Evolutionary conservation across 2,797 vertebrate species (phyloP), one percentile per base, ranked within the genome.

Genomic region (Lateolabrax maculatus): DNA sequence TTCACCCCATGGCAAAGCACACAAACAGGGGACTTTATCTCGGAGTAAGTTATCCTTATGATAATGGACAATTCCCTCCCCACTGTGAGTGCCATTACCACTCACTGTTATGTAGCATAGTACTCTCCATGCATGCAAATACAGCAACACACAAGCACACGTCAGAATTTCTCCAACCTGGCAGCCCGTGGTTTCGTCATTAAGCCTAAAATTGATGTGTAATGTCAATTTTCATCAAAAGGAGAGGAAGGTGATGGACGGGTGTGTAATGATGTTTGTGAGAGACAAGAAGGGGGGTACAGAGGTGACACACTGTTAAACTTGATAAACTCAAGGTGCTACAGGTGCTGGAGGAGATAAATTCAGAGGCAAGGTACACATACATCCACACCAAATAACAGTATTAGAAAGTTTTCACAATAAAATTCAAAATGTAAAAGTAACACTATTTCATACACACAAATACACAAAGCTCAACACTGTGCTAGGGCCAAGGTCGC

Each of bases 21-120:
- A 87, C 53, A 61, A 29, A 68, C 69, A 52, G 67, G 52, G 62
- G 31, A 71, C 44, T 60, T 77, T 58, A 70, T 79, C 71, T 76
- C 46, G 52, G 75, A 90, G 60, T 77, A 80, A 87, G 60, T 86
- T 87, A 81, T 68, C 84, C 55, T 89, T 18, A 80, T 82, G 58
- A 69, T 87, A 90, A 93, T 88, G 80, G 93, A 90, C 84, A 78
- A 75, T 69, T 78, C 78, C 73, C 76, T 65, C 82, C 89, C 72
- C 77, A 76, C 84, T 86, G 88, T 7, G 83, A 87, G 55, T 27
- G 36, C 73, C 80, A 82, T 90, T 85, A 88, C 81, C 82, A 58
- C 90, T 84, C 80, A 83, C 84, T 83, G 87, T n/a, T 86, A 83
- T 71, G 65, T 62, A 49, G 56, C 77, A 89, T 64, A 44, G 68